Conservation (phyloP, 2,888 invertebrate genomes). For the Cephus spinipes region DNA sequence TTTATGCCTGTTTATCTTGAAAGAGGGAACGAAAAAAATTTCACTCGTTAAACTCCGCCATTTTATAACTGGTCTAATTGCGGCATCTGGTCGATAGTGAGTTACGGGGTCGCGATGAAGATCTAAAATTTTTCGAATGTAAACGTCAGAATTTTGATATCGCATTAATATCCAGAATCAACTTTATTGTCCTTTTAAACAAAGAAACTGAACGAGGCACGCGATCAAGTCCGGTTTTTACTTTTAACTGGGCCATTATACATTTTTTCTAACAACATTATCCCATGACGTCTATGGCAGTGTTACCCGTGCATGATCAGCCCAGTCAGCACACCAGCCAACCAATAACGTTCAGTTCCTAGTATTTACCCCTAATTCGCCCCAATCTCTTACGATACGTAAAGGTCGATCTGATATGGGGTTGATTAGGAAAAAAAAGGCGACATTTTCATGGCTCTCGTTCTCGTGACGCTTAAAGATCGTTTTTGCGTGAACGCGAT, state of each 20-base stretch:
- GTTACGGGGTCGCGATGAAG: background rate
- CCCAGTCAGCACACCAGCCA: background rate
- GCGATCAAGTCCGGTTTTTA: background rate
- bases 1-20: background rate
- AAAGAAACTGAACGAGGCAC: background rate
- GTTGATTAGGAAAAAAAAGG: slow-evolving; percentile 5
- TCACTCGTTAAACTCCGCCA: background rate
- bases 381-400: background rate
- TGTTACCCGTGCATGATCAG: background rate
- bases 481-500: background rate
- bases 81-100: background rate
- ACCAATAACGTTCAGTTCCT: background rate
- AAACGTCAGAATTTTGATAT: background rate
- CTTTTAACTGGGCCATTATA: background rate
- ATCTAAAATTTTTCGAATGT: background rate
- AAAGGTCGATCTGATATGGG: background rate
- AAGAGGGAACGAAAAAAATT: background rate
- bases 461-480: slow-evolving; percentile 1
- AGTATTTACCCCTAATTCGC: background rate
- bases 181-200: background rate
- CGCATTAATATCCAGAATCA: background rate
- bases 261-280: background rate
- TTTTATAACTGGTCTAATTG: background rate
- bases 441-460: slow-evolving; percentile 3
- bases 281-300: background rate